These are phyloP conservation scores for Zaprionus gabonicus DNA, from an alignment of 1,140 invertebrate species.

Conservation along the genomic window DNA sequence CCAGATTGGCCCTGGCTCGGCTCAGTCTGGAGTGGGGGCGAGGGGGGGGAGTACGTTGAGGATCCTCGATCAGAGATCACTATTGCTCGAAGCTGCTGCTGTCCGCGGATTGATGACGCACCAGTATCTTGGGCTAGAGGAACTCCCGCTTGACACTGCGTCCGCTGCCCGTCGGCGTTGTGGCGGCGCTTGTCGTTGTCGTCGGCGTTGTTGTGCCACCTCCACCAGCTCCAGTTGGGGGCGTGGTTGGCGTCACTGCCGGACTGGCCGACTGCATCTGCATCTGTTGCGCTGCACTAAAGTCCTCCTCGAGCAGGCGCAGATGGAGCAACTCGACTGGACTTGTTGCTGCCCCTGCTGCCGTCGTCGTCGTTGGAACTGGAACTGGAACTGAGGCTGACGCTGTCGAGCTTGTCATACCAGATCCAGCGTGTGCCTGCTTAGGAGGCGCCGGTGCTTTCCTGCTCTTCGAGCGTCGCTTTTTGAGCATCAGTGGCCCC, in stretches of 20 bases:
- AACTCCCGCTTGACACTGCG: slow-evolving; percentile 73
- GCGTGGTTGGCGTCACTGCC: slow-evolving; percentile 42
- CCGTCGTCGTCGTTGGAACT: slow-evolving; percentile 13
- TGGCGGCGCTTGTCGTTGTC: slow-evolving; percentile 47
- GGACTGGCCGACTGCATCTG: slow-evolving; percentile 8
- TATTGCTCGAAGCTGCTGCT: slow-evolving; percentile 72
- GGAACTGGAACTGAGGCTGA: slow-evolving; percentile 51
- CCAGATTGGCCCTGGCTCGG: slow-evolving; percentile 19
- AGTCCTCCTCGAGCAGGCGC: slow-evolving; percentile 78
- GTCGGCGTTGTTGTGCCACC: slow-evolving; percentile 36
- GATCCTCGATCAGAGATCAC: slow-evolving; percentile 12
- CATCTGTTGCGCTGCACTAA: slow-evolving; percentile 54
- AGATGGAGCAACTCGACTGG: slow-evolving; percentile 63
- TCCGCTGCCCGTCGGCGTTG: slow-evolving; percentile 61
- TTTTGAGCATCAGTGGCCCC: slow-evolving; percentile 88
- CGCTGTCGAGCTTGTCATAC: slow-evolving; percentile 67
- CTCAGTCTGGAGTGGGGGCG: slow-evolving; percentile 20
- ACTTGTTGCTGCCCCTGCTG: slow-evolving; percentile 2
- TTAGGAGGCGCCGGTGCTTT: slow-evolving; percentile 87
- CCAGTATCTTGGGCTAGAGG: slow-evolving; percentile 82
- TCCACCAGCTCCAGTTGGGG: slow-evolving; percentile 25
- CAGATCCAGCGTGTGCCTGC: slow-evolving; percentile 81
- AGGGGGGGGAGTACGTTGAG: neutral
- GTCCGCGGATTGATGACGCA: slow-evolving; percentile 71
- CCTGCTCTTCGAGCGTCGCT: slow-evolving; percentile 89